phyloP scores from a whole-genome alignment of 2,797 vertebrate genomes.

The Cyprinodon diabolis region DNA sequence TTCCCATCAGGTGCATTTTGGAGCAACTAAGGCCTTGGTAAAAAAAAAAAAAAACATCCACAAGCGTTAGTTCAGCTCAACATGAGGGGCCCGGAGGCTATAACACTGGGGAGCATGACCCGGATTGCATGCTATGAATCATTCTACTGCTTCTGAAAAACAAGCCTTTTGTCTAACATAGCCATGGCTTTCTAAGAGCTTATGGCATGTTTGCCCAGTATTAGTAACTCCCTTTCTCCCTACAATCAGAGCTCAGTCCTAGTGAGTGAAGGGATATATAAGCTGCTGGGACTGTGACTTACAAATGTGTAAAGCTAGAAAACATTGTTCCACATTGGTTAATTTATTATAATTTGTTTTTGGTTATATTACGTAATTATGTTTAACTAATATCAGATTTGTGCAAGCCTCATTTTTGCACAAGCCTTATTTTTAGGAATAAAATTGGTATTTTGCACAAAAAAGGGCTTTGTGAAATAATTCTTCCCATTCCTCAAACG shows the following conservation, averaged over 20 bases:
- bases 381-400: too few relatives aligned
- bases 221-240: not conserved
- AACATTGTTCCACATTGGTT: not conserved
- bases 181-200: conserved; percentile 3
- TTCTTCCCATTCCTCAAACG: not conserved
- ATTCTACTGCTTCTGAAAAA: conserved; percentile 8
- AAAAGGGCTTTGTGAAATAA: not conserved
- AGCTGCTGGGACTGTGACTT: not conserved
- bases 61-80: conserved; percentile 10
- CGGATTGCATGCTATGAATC: conserved; percentile 8
- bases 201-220: conserved; percentile 4
- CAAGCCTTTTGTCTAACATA: conserved; percentile 9
- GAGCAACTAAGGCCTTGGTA: not conserved
- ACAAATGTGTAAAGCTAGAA: not conserved
- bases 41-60: not conserved
- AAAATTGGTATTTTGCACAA: not conserved
- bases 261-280: not conserved
- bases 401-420: not conserved
- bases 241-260: not conserved
- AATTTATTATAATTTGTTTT: not conserved
- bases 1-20: conserved; percentile 6
- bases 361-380: not conserved
- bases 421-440: not conserved
- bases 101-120: conserved; percentile 7
- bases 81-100: not conserved